Evolutionary conservation across 2,113 vertebrate species (phyloP).

Genomic region (Sorex fumeus): DNA sequence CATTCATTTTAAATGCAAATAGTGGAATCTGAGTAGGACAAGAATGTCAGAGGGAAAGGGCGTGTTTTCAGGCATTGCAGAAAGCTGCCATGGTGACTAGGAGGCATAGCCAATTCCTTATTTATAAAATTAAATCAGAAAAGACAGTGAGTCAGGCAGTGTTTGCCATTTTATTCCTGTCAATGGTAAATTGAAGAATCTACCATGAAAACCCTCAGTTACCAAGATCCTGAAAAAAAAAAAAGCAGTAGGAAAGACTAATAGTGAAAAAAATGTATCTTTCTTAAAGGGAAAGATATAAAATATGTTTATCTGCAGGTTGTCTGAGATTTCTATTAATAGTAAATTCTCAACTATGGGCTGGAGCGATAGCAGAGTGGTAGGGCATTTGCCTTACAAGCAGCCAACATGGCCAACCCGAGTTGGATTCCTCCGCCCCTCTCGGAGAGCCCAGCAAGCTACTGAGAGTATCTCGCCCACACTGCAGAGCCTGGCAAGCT

Average conservation of each 20-base stretch:
- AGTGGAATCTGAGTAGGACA: constrained; percentile 37
- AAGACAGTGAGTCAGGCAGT: neutral
- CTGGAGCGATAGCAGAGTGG: too few relatives aligned
- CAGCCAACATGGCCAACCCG: too few relatives aligned
- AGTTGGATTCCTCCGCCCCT: too few relatives aligned
- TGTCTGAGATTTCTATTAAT: neutral
- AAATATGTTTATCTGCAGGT: neutral
- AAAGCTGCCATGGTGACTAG: constrained; percentile 48
- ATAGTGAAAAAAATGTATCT: neutral
- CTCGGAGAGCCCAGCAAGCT: too few relatives aligned
- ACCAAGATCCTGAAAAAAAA: neutral
- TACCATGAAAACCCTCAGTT: constrained; percentile 11
- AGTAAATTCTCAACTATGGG: neutral
- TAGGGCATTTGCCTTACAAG: too few relatives aligned
- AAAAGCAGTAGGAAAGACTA: neutral
- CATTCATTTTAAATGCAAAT: constrained; percentile 86
- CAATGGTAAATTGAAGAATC: neutral
- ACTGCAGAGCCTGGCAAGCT: too few relatives aligned
- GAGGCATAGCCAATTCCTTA: constrained; percentile 61
- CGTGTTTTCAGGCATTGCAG: neutral
- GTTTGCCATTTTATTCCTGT: neutral
- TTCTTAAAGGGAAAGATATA: neutral
- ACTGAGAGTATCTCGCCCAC: too few relatives aligned
- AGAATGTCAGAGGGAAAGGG: constrained; percentile 40
- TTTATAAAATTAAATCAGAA: constrained; percentile 69